A percentile compares a stretch with the other conserved stretches of the same genome.
Conservation (phyloP, 1,140 invertebrate genomes). For the Drosophila truncata region DNA sequence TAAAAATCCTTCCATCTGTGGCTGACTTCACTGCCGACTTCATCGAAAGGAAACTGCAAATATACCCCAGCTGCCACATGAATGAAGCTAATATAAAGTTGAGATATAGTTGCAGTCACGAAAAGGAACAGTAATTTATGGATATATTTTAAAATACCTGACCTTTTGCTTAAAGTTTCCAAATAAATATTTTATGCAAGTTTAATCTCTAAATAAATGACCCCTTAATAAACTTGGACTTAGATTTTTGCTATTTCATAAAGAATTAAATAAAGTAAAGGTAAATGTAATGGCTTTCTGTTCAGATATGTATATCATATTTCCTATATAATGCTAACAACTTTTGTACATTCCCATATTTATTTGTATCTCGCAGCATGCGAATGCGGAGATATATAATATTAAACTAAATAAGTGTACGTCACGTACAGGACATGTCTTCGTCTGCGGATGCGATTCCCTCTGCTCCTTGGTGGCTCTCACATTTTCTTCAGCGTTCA, state of each 20-base stretch:
- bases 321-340: not conserved
- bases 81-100: slow-evolving; percentile 4
- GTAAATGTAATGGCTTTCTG: not conserved
- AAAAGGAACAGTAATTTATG: not conserved
- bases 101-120: not conserved
- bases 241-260: not conserved
- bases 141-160: too few species aligned
- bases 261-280: not conserved
- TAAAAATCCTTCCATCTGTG: not conserved
- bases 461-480: not conserved
- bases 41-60: not conserved
- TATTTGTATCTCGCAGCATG: slow-evolving; percentile 26
- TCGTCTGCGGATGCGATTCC: slow-evolving; percentile 36
- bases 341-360: slow-evolving; percentile 4
- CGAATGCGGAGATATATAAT: slow-evolving; percentile 41
- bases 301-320: not conserved
- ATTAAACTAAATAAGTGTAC: slow-evolving; percentile 64
- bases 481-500: slow-evolving; percentile 13
- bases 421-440: slow-evolving; percentile 60
- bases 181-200: not conserved
- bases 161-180: not conserved
- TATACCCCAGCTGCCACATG: not conserved
- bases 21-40: slow-evolving; percentile 11
- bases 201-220: fast-evolving
- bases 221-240: not conserved